Evolutionary conservation across 2,888 invertebrate genomes (phyloP), one percentile per base, ranked within the genome.

Genomic region (Hemaris fuciformis): DNA sequence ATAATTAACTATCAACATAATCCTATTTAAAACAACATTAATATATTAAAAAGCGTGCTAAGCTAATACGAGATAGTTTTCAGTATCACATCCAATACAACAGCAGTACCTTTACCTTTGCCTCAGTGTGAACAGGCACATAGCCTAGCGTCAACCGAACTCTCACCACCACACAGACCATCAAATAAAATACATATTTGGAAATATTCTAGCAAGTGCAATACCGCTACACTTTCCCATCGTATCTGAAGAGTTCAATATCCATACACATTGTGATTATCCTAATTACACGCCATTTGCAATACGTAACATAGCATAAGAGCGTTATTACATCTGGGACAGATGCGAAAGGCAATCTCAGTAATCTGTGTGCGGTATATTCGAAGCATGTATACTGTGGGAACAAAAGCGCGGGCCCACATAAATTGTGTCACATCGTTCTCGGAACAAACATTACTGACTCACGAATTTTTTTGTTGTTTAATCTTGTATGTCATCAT

Each of bases 391-490:
- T 48, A 56, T 25, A 27, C 56, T 57, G 61, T 61, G 61, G 61
- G 61, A 61, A 61, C 46, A 61, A 57, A 38, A 46, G 46, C 53
- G 22, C 45, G 53, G 18, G 53, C 53, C 53, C 18, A 31, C 53
- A 53, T 31, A 31, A 53, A 31, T 53, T 53, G 53, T 53, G 53
- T 53, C 53, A 48, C 48, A 53, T 53, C 27, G 18, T 53, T 53
- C 18, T 31, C 53, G 27, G 53, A 53, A 53, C 23, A 46, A 46
- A 46, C 46, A 46, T 46, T 31, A 53, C 18, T 53, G 18, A 53
- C 53, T 53, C 53, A 53, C 31, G 53, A 53, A 27, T 53, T 53
- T 48, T 53, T 31, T 53, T 53, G 53, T 31, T 46, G 46, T 23
- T 46, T 53, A 13, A 53, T 53, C 53, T 53, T 27, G 27, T 53